These are phyloP conservation scores for Homarus gammarus DNA, from an alignment of 2,888 invertebrate species.

Conservation along the genomic window DNA sequence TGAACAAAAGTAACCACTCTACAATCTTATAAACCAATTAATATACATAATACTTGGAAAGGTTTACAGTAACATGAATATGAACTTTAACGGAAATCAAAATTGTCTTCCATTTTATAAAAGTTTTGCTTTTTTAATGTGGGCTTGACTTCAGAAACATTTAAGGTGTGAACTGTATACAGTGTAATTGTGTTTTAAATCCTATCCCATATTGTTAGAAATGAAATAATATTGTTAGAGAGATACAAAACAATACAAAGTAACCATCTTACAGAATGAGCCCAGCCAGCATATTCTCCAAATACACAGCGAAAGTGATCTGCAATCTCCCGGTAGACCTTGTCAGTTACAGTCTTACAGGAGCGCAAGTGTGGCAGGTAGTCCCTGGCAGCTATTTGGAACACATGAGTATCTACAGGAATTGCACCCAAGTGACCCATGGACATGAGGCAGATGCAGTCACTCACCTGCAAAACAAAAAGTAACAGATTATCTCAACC, in stretches of 20 bases:
- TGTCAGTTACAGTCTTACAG: conserved; percentile 89
- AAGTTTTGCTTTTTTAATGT: too few species aligned
- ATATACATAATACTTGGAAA: too few species aligned
- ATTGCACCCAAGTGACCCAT: conserved; percentile 91
- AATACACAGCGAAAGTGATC: conserved; percentile 88
- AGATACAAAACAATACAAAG: conserved; percentile 76
- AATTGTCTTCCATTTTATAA: too few species aligned
- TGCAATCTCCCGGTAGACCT: conserved; percentile 92
- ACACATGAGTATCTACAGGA: conserved; percentile 98
- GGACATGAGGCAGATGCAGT: conserved; percentile 98
- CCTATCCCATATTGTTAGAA: too few species aligned
- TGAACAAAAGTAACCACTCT: too few species aligned
- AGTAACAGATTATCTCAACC: background rate
- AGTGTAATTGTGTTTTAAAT: too few species aligned
- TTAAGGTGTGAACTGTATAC: too few species aligned
- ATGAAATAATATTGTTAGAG: too few species aligned
- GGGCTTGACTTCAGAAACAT: too few species aligned
- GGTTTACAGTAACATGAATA: too few species aligned
- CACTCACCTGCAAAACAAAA: conserved; percentile 87
- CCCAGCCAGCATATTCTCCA: conserved; percentile 95
- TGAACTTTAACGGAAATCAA: too few species aligned
- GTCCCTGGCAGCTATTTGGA: conserved; percentile 90
- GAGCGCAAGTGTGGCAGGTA: conserved; percentile 88
- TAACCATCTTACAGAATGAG: conserved; percentile 88
- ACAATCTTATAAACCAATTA: too few species aligned